A percentile compares a stretch with the other conserved stretches of the same genome.
phyloP scores from a whole-genome alignment of 1,140 invertebrate species.

The Teleopsis dalmanni region DNA sequence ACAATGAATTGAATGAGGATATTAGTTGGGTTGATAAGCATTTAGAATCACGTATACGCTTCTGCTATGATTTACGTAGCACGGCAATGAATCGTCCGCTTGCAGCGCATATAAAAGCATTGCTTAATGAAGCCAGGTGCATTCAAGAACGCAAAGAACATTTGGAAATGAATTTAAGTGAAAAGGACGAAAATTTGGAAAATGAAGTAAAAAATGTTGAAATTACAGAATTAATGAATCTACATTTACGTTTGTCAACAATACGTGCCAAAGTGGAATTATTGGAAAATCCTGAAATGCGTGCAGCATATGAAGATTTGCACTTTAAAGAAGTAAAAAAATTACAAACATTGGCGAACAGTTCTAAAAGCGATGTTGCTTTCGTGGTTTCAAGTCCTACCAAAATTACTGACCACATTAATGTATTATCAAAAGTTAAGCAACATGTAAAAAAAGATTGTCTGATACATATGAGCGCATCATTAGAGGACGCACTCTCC shows the following conservation, averaged over 20 bases:
- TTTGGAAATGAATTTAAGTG: constrained; percentile 45
- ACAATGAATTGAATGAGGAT: constrained; percentile 52
- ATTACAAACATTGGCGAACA: constrained; percentile 21
- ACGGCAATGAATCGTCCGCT: constrained; percentile 40
- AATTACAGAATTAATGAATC: constrained; percentile 48
- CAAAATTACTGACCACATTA: constrained; percentile 43
- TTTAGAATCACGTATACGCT: constrained; percentile 49
- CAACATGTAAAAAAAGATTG: constrained; percentile 5
- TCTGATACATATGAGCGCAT: neutral
- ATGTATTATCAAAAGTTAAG: constrained; percentile 42
- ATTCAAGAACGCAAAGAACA: constrained; percentile 47
- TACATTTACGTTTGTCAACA: constrained; percentile 51
- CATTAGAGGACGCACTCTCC: neutral
- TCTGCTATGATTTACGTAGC: constrained; percentile 55
- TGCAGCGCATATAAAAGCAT: constrained; percentile 49
- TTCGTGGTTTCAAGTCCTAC: constrained; percentile 46
- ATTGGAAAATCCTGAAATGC: constrained; percentile 52
- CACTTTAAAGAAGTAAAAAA: constrained; percentile 18
- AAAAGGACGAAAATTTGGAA: constrained; percentile 44
- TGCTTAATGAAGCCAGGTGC: constrained; percentile 50
- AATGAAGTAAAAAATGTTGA: too few species aligned
- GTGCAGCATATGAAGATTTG: constrained; percentile 43
- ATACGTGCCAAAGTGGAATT: constrained; percentile 55
- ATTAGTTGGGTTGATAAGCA: constrained; percentile 50
- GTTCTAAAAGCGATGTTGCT: constrained; percentile 37